Evolutionary conservation across 1,140 invertebrate genomes (phyloP).

Genomic region (Akabosia matsudoensis): DNA sequence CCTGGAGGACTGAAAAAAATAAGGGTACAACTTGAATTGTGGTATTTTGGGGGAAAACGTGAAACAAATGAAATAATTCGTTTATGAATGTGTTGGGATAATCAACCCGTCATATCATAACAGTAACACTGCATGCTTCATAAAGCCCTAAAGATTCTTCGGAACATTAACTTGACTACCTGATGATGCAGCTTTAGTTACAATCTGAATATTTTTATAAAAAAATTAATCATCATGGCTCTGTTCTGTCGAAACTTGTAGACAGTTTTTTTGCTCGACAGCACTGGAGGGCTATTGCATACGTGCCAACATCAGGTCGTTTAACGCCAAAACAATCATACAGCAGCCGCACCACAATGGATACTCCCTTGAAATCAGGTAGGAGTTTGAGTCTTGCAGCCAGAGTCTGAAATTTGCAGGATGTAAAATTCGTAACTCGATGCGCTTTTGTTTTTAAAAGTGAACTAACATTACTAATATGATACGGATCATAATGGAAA

Average conservation of each 20-base stretch:
- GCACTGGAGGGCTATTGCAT: background rate
- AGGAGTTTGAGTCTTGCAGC: too few species aligned
- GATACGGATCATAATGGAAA: background rate
- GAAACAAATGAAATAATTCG: slow-evolving; percentile 18
- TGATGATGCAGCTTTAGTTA: background rate
- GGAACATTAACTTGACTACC: background rate
- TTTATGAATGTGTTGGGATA: too few species aligned
- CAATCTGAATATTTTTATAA: background rate
- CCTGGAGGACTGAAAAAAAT: background rate
- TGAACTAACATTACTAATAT: background rate
- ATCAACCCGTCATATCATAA: slow-evolving; percentile 7
- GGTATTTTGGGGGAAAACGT: background rate
- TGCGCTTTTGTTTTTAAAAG: background rate
- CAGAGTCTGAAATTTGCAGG: too few species aligned
- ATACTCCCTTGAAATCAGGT: background rate
- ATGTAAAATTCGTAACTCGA: background rate
- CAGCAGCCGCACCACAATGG: too few species aligned
- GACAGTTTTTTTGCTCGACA: background rate
- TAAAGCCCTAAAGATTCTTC: background rate
- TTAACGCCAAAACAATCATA: background rate
- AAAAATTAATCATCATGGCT: background rate
- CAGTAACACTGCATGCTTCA: background rate
- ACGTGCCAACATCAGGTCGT: background rate
- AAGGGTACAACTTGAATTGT: background rate
- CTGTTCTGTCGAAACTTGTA: background rate